Percentiles rank a stretch among this genome's conserved stretches.
phyloP scores from a whole-genome alignment of 2,113 vertebrate species.

The Myrmecophaga tridactyla region DNA sequence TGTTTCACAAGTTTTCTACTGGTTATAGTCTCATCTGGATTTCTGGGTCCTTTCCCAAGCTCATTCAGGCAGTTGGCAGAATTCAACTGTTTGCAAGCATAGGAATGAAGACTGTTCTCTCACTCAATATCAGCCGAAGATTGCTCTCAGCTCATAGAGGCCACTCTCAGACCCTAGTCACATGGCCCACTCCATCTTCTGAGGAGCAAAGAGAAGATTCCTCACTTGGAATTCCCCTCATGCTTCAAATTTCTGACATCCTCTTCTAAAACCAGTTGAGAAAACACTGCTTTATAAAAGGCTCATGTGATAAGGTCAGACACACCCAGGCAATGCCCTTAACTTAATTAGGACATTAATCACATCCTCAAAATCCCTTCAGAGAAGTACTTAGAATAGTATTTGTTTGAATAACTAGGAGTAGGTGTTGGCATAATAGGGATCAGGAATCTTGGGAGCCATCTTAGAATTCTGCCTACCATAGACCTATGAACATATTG shows the following conservation, averaged over 20 bases:
- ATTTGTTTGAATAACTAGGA: not conserved
- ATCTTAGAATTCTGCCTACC: not conserved
- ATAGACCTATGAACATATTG: not conserved
- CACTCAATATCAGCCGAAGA: not conserved
- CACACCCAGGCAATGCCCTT: not conserved
- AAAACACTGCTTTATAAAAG: not conserved
- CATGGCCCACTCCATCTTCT: not conserved
- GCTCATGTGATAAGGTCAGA: not conserved
- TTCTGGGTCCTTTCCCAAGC: not conserved
- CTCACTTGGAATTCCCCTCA: not conserved
- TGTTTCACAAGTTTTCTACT: not conserved
- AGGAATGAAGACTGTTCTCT: not conserved
- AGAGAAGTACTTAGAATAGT: not conserved
- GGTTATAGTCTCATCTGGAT: not conserved
- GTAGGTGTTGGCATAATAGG: accelerated
- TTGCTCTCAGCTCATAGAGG: not conserved
- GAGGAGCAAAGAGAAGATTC: not conserved
- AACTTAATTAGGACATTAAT: not conserved
- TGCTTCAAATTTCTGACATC: not conserved
- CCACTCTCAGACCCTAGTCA: not conserved
- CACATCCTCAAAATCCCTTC: not conserved
- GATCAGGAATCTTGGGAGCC: not conserved
- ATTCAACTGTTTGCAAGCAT: not conserved
- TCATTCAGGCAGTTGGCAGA: not conserved
- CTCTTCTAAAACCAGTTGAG: not conserved